Evolutionary conservation across 1,140 invertebrate species (phyloP), one percentile per base, ranked within the genome.

Genomic region (Eubasilissa regina): DNA sequence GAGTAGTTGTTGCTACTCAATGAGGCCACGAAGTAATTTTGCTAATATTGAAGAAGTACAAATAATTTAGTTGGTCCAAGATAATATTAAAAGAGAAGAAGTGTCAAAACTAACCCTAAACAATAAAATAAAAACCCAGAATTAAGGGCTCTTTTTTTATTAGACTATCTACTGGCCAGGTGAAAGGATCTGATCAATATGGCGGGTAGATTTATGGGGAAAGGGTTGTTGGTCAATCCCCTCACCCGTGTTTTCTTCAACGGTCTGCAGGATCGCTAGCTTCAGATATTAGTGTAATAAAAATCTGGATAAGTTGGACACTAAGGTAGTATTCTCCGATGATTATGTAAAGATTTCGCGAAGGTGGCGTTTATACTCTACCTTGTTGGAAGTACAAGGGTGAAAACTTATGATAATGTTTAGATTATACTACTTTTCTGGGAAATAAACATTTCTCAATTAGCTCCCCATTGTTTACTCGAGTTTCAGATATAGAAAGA

Each of bases 191-290:
- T 25, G 70, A 75, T 79, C 78, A 73, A 43, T 79, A 79, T 75
- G 75, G 56, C 68, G 55, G 72, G 55, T 47, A 74, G 78, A 79
- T 79, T 79, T 79, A 79, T 79, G 45, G 70, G 10, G 3, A 45
- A 48, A 58, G 70, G 35, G 21, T 43, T 19, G 25, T 48, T 73
- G 72, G 78, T 64, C 78, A 79, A 73, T 64, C 77, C 77, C 77
- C 70, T 13, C 21, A 68, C 45, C 17, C 77, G 55, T 74, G 70
- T 73, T 79, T 73, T 56, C 53, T 51, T 53, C 72, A 79, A 77
- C 68, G 72, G 70, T 45, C 60, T 47, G 56, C 64, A 21, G 35
- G 58, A 55, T 60, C 56, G 45, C 15, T 35, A 56, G 53, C n/a
- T 17, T 56, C 53, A 15, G 53, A 56, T 56, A 56, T 6, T 44